Base-by-base conservation (phyloP, 2,888 invertebrate genomes). In the Malthinus flaveolus region DNA sequence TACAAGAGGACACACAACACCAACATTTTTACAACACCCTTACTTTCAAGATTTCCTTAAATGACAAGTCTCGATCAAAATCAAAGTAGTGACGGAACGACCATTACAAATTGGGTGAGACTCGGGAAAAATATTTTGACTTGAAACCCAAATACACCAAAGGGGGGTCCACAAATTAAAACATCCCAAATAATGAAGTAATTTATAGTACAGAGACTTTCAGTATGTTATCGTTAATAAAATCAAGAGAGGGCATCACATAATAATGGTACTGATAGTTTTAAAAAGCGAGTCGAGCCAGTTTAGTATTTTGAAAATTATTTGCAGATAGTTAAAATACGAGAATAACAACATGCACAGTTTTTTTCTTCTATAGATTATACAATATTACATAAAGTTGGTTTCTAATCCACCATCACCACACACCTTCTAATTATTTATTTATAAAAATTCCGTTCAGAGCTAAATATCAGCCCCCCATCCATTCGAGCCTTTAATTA, bases 221-320 rank as follows among this genome's bases (percentile, higher is more conserved):
- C 23, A 23, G 23, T 23, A 23, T 23, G 23, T 23, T 23, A 23
- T 23, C 5, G 23, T 3, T 23, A 23, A 23, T 5, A 23, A 23
- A 5, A 3, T 23, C 5, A 23, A 23, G 23, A 23, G 23, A 23
- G 23, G 23, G 42, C 11, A 6, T 13, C 7, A 34, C 7, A 32
- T 51, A 37, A 59, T 47, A 49, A 15, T 58, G 56, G 61, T 62
- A 69, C 66, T 67, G 58, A 62, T 64, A 64, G 62, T 59, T 61
- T 59, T 58, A 57, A 48, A 54, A 56, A 72, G 70, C 70, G 67
- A 69, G 72, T 70, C 71, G 73, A 72, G 73, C 72, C 70, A 68
- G 68, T 67, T 66, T 68, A 67, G 66, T 69, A 67, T 59, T 69
- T 69, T 67, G 65, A 58, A 68, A 65, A 70, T 69, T 71, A 71